These are phyloP conservation scores for Chromoteleia sp. DNA, from an alignment of 2,888 invertebrate genomes.

Conservation along the genomic window DNA sequence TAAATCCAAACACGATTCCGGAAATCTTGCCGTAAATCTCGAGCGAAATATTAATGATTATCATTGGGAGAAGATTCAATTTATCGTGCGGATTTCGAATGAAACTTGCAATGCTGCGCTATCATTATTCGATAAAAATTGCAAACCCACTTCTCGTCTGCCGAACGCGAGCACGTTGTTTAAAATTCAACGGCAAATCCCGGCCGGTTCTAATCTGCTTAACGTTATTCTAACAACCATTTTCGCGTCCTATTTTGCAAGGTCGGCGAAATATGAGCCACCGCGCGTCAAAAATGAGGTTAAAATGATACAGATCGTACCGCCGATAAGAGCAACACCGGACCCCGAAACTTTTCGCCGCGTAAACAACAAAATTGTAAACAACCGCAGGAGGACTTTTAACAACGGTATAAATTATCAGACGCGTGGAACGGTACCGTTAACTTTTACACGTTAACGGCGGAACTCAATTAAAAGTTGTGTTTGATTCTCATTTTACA, in stretches of 20 bases:
- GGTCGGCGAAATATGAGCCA: constrained; percentile 40
- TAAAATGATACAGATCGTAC: constrained; percentile 25
- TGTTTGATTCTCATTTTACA: constrained; percentile 41
- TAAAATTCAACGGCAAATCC: constrained; percentile 44
- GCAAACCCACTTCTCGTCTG: constrained; percentile 8
- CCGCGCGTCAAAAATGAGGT: constrained; percentile 45
- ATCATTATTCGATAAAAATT: constrained; percentile 33
- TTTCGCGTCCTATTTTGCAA: constrained; percentile 46
- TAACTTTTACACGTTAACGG: constrained; percentile 1
- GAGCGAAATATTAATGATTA: constrained; percentile 25
- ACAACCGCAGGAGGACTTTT: constrained; percentile 8
- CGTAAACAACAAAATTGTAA: constrained; percentile 10
- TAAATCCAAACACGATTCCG: constrained; percentile 12
- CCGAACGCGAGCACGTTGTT: constrained; percentile 32
- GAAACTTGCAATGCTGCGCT: constrained; percentile 5
- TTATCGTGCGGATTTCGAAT: constrained; percentile 19
- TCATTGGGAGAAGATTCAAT: constrained; percentile 31
- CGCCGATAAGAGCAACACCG: constrained; percentile 3
- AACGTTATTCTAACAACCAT: constrained; percentile 47
- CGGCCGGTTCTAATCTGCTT: constrained; percentile 49
- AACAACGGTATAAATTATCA: constrained; percentile 25
- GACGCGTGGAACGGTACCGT: constrained; percentile 19
- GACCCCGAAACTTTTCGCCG: constrained; percentile 4
- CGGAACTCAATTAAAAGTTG: constrained; percentile 48
- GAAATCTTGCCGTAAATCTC: constrained; percentile 30